phyloP scores from a whole-genome alignment of 2,888 invertebrate genomes.

The Stegana nigrithorax region DNA sequence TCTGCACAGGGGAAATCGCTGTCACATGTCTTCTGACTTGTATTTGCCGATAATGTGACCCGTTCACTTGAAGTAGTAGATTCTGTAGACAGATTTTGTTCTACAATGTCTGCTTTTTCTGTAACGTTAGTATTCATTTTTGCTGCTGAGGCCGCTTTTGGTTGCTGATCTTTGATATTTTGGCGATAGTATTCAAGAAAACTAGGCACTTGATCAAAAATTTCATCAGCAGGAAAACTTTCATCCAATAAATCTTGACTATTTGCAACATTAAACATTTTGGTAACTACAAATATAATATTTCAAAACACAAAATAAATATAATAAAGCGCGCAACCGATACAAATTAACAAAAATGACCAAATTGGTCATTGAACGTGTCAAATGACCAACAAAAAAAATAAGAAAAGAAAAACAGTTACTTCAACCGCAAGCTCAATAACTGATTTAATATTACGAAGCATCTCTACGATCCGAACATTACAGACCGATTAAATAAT shows the following conservation, averaged over 20 bases:
- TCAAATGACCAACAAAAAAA: no score
- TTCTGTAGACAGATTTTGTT: slow-evolving; percentile 38
- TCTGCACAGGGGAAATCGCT: no score
- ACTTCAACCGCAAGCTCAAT: no score
- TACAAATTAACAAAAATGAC: not conserved
- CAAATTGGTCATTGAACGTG: no score
- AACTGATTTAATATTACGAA: no score
- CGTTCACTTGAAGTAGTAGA: no score
- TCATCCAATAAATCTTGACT: slow-evolving; percentile 63
- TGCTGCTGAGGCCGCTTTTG: slow-evolving; percentile 8
- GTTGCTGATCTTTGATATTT: slow-evolving; percentile 18
- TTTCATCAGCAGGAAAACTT: slow-evolving; percentile 60
- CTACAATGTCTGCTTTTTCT: not conserved
- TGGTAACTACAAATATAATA: no score
- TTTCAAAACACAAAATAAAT: not conserved
- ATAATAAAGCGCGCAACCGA: not conserved
- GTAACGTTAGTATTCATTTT: no score
- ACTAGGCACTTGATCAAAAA: slow-evolving; percentile 42
- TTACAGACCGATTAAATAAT: no score
- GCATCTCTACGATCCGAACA: no score
- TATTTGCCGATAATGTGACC: slow-evolving; percentile 42
- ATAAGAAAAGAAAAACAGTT: no score
- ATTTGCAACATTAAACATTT: not conserved
- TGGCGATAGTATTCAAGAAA: slow-evolving; percentile 23
- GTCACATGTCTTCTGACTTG: slow-evolving; percentile 51